These are phyloP conservation scores for Pristionchus japonicus DNA, from an alignment of 2,888 invertebrate genomes.

Conservation along the genomic window DNA sequence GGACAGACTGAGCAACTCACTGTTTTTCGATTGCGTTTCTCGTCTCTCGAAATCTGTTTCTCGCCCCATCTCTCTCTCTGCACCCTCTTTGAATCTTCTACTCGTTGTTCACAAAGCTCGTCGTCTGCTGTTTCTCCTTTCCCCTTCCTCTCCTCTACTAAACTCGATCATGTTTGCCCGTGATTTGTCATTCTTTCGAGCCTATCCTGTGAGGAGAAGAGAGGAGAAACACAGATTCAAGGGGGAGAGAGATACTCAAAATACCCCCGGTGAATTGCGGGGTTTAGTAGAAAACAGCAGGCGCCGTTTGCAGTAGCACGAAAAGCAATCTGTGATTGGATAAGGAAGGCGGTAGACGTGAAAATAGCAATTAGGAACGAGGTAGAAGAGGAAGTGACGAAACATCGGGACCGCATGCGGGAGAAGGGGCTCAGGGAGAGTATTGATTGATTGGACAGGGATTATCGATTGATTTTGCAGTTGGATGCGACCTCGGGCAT, in stretches of 20 bases:
- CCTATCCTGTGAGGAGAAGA: neutral
- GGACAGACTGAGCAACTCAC: neutral
- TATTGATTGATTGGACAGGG: neutral
- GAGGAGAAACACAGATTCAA: neutral
- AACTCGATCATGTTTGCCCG: slow-evolving; percentile 31
- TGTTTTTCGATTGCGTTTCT: no score
- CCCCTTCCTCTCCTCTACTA: neutral
- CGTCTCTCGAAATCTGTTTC: slow-evolving; percentile 9
- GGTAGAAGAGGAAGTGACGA: neutral
- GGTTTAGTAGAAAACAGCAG: slow-evolving; percentile 14
- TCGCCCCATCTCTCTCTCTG: neutral
- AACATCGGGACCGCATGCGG: neutral
- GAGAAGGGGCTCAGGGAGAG: neutral
- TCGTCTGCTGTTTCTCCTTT: neutral
- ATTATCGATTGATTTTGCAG: neutral
- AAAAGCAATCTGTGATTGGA: slow-evolving; percentile 23
- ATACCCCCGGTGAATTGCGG: slow-evolving; percentile 24
- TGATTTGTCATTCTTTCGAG: slow-evolving; percentile 37
- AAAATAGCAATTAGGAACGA: neutral
- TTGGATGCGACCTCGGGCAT: neutral
- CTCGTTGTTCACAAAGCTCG: slow-evolving; percentile 1
- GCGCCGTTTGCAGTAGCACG: slow-evolving; percentile 2
- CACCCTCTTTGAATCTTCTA: slow-evolving; percentile 18
- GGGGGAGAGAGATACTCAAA: slow-evolving; percentile 5
- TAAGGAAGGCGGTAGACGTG: neutral